Base-by-base conservation (phyloP, 1,140 invertebrate species). In the Zaprionus nigranus region DNA sequence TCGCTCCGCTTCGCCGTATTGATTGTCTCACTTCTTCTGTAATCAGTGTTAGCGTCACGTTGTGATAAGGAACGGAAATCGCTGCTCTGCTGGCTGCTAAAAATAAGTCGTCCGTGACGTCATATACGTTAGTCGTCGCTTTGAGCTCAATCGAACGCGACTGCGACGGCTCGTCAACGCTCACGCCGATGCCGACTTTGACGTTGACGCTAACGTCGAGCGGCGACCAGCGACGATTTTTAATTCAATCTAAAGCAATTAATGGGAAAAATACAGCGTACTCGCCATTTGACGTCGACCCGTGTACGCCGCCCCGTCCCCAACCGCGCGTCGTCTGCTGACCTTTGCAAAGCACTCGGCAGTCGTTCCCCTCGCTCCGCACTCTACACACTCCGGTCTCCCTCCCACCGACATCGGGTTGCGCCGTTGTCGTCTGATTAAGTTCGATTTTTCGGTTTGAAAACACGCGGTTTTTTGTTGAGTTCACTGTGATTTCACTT, bases 181-280 rank as follows among this genome's bases (percentile, higher is more conserved):
- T 12, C 13, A 28, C 43, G 12, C 15, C 20, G 20, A 49, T 20
- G 46, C 54, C 46, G 11, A 13, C 67, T 34, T 12, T 40, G 20
- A 30, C 46, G 40, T 28, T 13, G 28, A 6, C 63, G 53, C 15
- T 57, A 26, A 46, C 51, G 28, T 36, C 70, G 28, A 43, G 15
- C 60, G 38, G 36, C 49, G 54, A 51, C 15, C 65, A 24, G 78
- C 54, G 72, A 24, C 46, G 46, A 24, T 51, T 51, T 61, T 90
- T 90, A 90, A 90, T 90, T 90, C 82, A 90, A 90, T 90, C 85
- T 90, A 90, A 90, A 85, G 82, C 86, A 90, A 90, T 90, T 90
- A 90, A 90, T 85, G 86, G 73, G 68, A 68, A 75, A 74, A 60
- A 20, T 59, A 61, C 46, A 65, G 40, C 22, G 13, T 13, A 17